Evolutionary conservation across 2,888 invertebrate genomes (phyloP).

Genomic region (Agrotis ipsilon): DNA sequence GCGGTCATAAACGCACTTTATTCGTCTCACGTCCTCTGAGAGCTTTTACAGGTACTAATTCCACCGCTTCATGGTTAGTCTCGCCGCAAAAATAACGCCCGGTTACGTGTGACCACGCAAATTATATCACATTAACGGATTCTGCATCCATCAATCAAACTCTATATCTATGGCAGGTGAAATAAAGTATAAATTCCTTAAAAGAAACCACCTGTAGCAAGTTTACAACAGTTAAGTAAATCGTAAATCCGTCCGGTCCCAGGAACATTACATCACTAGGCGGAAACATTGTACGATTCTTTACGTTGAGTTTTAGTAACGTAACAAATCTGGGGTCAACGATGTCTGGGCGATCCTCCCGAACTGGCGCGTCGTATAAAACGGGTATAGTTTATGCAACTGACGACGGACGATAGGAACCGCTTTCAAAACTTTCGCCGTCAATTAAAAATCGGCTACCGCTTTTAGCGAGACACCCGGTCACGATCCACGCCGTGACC

Average conservation of each 20-base stretch:
- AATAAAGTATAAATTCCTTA: conserved; percentile 50
- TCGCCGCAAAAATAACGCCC: conserved; percentile 70
- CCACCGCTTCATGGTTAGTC: conserved; percentile 71
- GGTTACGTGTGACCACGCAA: conserved; percentile 79
- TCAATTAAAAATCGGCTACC: conserved; percentile 80
- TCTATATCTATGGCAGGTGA: conserved; percentile 43
- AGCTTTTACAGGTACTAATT: conserved; percentile 67
- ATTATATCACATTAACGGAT: conserved; percentile 80
- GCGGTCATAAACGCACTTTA: conserved; percentile 61
- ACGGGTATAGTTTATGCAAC: conserved; percentile 72
- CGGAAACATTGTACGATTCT: conserved; percentile 70
- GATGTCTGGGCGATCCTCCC: conserved; percentile 46
- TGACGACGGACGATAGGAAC: conserved; percentile 60
- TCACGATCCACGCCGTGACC: conserved; percentile 71
- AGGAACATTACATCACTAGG: conserved; percentile 77
- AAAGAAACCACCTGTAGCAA: conserved; percentile 59
- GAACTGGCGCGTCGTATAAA: conserved; percentile 48
- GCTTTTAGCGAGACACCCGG: conserved; percentile 63
- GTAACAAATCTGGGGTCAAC: conserved; percentile 59
- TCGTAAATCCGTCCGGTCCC: conserved; percentile 76
- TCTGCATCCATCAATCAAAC: conserved; percentile 53
- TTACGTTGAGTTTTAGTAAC: conserved; percentile 57
- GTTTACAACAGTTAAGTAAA: conserved; percentile 80
- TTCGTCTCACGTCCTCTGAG: conserved; percentile 44
- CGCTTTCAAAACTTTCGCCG: conserved; percentile 84